Conservation (phyloP, 2,113 vertebrate species). For the Dasyprocta punctata region DNA sequence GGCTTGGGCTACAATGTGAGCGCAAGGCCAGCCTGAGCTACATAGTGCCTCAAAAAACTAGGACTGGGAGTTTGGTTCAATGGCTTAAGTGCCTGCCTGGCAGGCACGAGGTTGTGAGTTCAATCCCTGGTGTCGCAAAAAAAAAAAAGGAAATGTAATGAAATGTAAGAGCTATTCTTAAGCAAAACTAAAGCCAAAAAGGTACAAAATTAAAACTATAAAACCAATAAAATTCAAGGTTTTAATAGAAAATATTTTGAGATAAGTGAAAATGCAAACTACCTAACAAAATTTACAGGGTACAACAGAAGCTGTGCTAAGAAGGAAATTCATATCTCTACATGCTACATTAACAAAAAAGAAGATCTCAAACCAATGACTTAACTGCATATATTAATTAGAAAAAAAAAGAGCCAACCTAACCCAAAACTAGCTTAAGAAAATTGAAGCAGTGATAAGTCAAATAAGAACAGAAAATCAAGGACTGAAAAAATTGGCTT, state of each 20-base stretch:
- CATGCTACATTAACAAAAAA: neutral
- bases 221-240: neutral
- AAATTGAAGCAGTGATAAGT: neutral
- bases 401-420: neutral
- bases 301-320: neutral
- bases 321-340: neutral
- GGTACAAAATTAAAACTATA: neutral
- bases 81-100: too few species aligned
- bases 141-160: too few species aligned
- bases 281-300: neutral
- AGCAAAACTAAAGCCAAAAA: conserved; percentile 1
- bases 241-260: conserved; percentile 1
- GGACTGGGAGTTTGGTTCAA: too few species aligned
- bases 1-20: too few species aligned
- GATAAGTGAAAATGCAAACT: conserved; percentile 13
- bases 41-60: too few species aligned
- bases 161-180: neutral
- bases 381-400: neutral
- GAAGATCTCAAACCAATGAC: neutral
- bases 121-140: too few species aligned
- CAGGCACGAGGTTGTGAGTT: too few species aligned
- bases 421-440: neutral
- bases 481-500: neutral
- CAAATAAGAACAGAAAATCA: neutral
- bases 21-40: too few species aligned